Conservation (phyloP, 2,888 invertebrate genomes). For the Rhamphomyia laevipes region DNA sequence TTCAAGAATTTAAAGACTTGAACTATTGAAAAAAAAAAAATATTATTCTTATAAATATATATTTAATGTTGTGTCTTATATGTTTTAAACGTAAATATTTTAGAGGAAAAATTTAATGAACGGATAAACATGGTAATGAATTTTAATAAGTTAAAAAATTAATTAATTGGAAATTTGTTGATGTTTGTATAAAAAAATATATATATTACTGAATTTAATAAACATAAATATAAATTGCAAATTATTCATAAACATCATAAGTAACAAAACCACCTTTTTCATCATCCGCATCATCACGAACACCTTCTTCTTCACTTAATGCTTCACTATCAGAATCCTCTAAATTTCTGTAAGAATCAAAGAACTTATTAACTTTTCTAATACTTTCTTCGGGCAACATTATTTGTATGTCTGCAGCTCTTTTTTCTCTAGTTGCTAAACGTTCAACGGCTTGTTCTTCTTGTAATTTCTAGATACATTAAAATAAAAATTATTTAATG, state of each 20-base stretch:
- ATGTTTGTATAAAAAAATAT: neutral
- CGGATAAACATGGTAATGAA: too few species aligned
- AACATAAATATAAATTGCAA: too few species aligned
- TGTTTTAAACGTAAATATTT: too few species aligned
- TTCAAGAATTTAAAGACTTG: slow-evolving; percentile 1
- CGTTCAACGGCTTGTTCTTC: slow-evolving; percentile 30
- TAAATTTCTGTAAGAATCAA: slow-evolving; percentile 25
- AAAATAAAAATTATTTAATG: neutral
- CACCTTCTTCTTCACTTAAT: slow-evolving; percentile 29
- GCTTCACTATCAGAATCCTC: slow-evolving; percentile 11
- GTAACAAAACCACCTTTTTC: slow-evolving; percentile 17
- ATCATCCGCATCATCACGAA: slow-evolving; percentile 25
- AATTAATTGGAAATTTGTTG: neutral
- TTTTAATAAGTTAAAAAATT: neutral
- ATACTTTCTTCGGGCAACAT: slow-evolving; percentile 19
- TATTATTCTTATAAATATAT: neutral
- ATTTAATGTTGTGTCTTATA: too few species aligned
- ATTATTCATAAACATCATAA: slow-evolving; percentile 20
- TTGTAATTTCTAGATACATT: slow-evolving; percentile 24
- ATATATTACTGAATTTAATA: neutral
- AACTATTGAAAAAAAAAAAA: slow-evolving; percentile 1
- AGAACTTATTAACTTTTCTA: slow-evolving; percentile 23
- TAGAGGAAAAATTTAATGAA: too few species aligned
- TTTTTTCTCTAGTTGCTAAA: slow-evolving; percentile 19
- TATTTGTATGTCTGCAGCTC: slow-evolving; percentile 13